These are phyloP conservation scores for Penaeus vannamei DNA, from an alignment of 1,140 invertebrate genomes.

Conservation along the genomic window DNA sequence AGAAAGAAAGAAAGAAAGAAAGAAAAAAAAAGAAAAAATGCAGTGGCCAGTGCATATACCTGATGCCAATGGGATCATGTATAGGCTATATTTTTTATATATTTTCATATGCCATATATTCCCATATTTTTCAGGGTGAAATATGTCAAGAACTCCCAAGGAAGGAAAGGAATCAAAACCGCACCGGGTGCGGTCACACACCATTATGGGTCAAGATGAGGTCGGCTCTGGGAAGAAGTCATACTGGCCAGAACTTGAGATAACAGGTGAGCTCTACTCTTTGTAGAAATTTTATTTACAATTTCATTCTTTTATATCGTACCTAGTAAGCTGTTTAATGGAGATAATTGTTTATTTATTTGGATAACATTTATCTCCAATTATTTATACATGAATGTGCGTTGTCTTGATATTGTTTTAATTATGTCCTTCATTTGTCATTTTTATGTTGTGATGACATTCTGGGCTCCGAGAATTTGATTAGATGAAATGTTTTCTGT, in stretches of 20 bases:
- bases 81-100: not conserved
- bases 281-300: not conserved
- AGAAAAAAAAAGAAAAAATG: no score
- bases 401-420: no score
- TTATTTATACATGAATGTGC: no score
- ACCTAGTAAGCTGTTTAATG: not conserved
- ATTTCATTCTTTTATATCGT: not conserved
- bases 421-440: no score
- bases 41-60: no score
- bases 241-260: slow-evolving; percentile 86
- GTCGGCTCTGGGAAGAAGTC: slow-evolving; percentile 91
- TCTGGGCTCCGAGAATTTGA: no score
- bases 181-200: slow-evolving; percentile 79
- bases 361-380: not conserved
- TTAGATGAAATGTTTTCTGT: no score
- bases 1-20: no score
- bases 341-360: not conserved
- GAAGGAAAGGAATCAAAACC: slow-evolving; percentile 63
- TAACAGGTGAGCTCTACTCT: slow-evolving; percentile 74
- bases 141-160: slow-evolving; percentile 66
- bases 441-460: no score
- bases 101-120: not conserved
- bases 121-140: slow-evolving; percentile 58
- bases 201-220: slow-evolving; percentile 93
- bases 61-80: not conserved